phyloP scores from a whole-genome alignment of 2,888 invertebrate genomes.

The Actias luna region DNA sequence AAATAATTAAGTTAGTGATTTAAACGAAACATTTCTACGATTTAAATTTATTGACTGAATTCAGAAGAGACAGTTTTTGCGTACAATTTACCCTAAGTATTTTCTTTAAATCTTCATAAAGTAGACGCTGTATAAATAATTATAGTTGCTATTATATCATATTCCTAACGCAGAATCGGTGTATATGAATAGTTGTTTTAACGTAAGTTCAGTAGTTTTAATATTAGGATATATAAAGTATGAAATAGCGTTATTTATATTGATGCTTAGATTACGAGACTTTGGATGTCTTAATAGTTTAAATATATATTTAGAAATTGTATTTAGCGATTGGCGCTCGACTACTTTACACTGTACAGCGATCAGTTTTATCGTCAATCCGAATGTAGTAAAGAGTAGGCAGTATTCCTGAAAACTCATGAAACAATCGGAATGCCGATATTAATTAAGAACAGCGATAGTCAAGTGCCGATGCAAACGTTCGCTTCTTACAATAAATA shows the following conservation, averaged over 20 bases:
- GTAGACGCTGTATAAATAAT: constrained; percentile 67
- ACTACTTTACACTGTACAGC: constrained; percentile 44
- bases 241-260: constrained; percentile 79
- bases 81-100: constrained; percentile 64
- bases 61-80: constrained; percentile 59
- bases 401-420: neutral
- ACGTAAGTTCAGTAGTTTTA: constrained; percentile 73
- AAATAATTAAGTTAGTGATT: constrained; percentile 66
- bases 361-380: neutral
- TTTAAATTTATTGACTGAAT: constrained; percentile 72
- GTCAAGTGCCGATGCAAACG: constrained; percentile 65
- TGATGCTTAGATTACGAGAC: constrained; percentile 75
- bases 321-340: constrained; percentile 70
- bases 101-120: constrained; percentile 54
- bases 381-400: neutral
- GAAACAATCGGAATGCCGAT: neutral
- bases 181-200: constrained; percentile 67
- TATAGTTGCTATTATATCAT: constrained; percentile 64
- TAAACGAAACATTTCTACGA: constrained; percentile 66
- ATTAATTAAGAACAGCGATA: constrained; percentile 32
- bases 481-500: constrained; percentile 59
- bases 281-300: constrained; percentile 73
- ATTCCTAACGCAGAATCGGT: constrained; percentile 62
- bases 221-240: constrained; percentile 66
- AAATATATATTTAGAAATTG: constrained; percentile 67